phyloP scores from a whole-genome alignment of 2,888 invertebrate genomes.

The Liopterus haemorrhoidalis region DNA sequence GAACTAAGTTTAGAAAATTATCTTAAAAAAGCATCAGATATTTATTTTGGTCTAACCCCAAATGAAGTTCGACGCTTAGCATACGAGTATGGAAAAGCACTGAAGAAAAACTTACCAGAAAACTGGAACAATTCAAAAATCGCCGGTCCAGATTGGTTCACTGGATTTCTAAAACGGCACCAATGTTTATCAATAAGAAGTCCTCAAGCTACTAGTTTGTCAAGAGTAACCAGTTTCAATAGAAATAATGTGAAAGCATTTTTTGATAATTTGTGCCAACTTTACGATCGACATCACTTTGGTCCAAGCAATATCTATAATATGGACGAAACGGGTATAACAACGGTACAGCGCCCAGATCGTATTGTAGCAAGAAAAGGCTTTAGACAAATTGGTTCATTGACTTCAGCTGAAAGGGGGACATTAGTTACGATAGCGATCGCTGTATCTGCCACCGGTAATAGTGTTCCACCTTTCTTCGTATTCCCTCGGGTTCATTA shows the following conservation, averaged over 20 bases:
- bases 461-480: slow-evolving; percentile 35
- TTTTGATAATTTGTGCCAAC: slow-evolving; percentile 30
- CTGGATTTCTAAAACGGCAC: slow-evolving; percentile 34
- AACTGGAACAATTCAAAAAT: slow-evolving; percentile 29
- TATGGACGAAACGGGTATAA: slow-evolving; percentile 24
- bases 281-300: slow-evolving; percentile 29
- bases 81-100: slow-evolving; percentile 27
- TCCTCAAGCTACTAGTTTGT: slow-evolving; percentile 35
- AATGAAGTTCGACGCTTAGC: slow-evolving; percentile 31
- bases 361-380: slow-evolving; percentile 37
- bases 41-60: slow-evolving; percentile 30
- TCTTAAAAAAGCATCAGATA: slow-evolving; percentile 20
- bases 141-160: slow-evolving; percentile 38
- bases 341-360: slow-evolving; percentile 36
- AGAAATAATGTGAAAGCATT: slow-evolving; percentile 31
- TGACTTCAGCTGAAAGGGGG: slow-evolving; percentile 37
- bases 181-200: slow-evolving; percentile 31
- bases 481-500: slow-evolving; percentile 34
- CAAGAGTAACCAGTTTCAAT: slow-evolving; percentile 35
- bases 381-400: slow-evolving; percentile 34
- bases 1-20: slow-evolving; percentile 22
- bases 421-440: slow-evolving; percentile 33
- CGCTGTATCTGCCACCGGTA: slow-evolving; percentile 34
- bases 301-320: slow-evolving; percentile 16
- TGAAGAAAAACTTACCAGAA: slow-evolving; percentile 27